A percentile compares a stretch with the other conserved stretches of the same genome.
phyloP scores from a whole-genome alignment of 2,113 vertebrate species.

The Pseudorectes ferrugineus region DNA sequence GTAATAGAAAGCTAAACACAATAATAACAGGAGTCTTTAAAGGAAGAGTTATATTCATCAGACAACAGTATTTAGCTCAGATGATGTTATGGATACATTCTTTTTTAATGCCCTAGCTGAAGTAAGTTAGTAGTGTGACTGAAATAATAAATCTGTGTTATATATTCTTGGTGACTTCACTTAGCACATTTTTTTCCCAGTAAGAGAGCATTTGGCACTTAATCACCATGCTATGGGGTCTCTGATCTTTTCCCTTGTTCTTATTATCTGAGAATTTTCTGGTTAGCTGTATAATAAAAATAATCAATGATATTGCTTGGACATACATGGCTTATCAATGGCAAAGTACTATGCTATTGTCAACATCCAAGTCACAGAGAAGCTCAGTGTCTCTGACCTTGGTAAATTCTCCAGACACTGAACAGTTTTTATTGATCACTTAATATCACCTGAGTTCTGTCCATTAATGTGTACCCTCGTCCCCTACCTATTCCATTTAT shows the following conservation, averaged over 20 bases:
- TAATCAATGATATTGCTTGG: neutral
- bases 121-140: neutral
- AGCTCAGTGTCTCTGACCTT: slow-evolving; percentile 66
- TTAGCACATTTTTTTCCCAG: neutral
- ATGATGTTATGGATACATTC: neutral
- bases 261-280: neutral
- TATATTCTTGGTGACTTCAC: neutral
- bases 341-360: slow-evolving; percentile 10
- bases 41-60: neutral
- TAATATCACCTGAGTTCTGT: slow-evolving; percentile 63
- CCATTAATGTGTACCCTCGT: slow-evolving; percentile 65
- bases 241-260: neutral
- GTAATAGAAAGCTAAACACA: neutral
- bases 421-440: slow-evolving; percentile 73
- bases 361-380: slow-evolving; percentile 30
- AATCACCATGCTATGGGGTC: neutral
- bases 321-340: neutral
- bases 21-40: neutral
- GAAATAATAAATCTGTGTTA: neutral
- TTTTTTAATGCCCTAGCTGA: neutral
- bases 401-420: slow-evolving; percentile 68
- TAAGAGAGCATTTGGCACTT: neutral
- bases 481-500: slow-evolving; percentile 70
- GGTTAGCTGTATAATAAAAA: neutral
- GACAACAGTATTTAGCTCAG: neutral